Evolutionary conservation across 2,888 invertebrate genomes (phyloP).

Genomic region (Capitulum mitella): DNA sequence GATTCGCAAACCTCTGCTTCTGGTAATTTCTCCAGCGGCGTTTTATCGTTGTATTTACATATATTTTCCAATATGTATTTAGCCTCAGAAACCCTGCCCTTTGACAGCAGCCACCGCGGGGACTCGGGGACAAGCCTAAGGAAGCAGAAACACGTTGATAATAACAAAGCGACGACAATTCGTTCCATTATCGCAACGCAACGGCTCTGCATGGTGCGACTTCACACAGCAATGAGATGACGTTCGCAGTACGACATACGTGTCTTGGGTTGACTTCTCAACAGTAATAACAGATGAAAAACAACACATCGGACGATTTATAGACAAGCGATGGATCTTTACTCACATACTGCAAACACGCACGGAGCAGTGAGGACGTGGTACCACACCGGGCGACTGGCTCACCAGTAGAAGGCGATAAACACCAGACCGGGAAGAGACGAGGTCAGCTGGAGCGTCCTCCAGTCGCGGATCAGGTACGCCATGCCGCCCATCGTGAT

Average conservation of each 20-base stretch:
- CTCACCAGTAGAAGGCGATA: conserved; percentile 55
- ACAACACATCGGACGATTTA: too few relatives aligned
- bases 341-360: too few relatives aligned
- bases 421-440: conserved; percentile 64
- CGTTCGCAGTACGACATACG: too few relatives aligned
- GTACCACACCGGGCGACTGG: too few relatives aligned
- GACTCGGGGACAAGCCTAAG: conserved; percentile 34
- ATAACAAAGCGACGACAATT: neutral
- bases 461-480: conserved; percentile 62
- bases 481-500: conserved; percentile 65
- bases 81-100: conserved; percentile 29
- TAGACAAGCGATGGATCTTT: too few relatives aligned
- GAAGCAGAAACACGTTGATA: neutral
- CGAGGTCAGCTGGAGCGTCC: conserved; percentile 62
- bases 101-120: conserved; percentile 34
- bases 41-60: neutral
- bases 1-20: neutral
- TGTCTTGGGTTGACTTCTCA: too few relatives aligned
- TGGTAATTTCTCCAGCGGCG: neutral
- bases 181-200: too few relatives aligned
- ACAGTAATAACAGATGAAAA: too few relatives aligned
- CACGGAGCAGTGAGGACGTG: too few relatives aligned
- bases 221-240: too few relatives aligned
- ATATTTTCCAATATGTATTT: neutral
- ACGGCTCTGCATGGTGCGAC: too few relatives aligned